Percentiles rank a stretch among this genome's conserved stretches.
Evolutionary conservation across 2,888 invertebrate genomes (phyloP).

Genomic region (Galerucella pusilla): DNA sequence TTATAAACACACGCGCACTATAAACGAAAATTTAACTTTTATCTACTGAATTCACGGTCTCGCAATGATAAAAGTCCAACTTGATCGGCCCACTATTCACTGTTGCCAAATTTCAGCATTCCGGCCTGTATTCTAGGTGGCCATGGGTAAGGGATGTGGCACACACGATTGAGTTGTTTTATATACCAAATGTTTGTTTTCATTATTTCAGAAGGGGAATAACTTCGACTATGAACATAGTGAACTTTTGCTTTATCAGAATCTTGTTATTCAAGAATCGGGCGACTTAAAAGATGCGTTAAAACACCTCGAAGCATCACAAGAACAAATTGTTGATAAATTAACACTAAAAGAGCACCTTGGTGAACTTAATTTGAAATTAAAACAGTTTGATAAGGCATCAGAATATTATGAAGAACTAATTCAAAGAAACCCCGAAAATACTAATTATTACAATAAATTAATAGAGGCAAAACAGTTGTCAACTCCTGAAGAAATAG

Average conservation of each 20-base stretch:
- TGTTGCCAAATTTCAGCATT: too few species aligned
- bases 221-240: slow-evolving; percentile 95
- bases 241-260: slow-evolving; percentile 96
- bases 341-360: slow-evolving; percentile 91
- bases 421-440: slow-evolving; percentile 95
- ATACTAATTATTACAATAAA: slow-evolving; percentile 91
- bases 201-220: slow-evolving; percentile 60
- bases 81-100: too few species aligned
- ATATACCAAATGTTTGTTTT: slow-evolving; percentile 4
- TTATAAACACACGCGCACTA: too few species aligned
- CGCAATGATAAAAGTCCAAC: too few species aligned
- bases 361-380: slow-evolving; percentile 80
- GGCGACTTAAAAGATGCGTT: slow-evolving; percentile 88
- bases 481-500: slow-evolving; percentile 76
- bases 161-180: too few species aligned
- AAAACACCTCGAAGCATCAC: slow-evolving; percentile 87
- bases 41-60: too few species aligned
- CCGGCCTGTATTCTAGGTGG: too few species aligned
- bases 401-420: slow-evolving; percentile 85
- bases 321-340: slow-evolving; percentile 93
- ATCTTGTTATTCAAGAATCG: slow-evolving; percentile 95
- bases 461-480: slow-evolving; percentile 87
- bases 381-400: slow-evolving; percentile 76
- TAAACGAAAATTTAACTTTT: too few species aligned
- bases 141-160: too few species aligned